phyloP scores from a whole-genome alignment of 1,140 invertebrate genomes.

The Apis laboriosa region DNA sequence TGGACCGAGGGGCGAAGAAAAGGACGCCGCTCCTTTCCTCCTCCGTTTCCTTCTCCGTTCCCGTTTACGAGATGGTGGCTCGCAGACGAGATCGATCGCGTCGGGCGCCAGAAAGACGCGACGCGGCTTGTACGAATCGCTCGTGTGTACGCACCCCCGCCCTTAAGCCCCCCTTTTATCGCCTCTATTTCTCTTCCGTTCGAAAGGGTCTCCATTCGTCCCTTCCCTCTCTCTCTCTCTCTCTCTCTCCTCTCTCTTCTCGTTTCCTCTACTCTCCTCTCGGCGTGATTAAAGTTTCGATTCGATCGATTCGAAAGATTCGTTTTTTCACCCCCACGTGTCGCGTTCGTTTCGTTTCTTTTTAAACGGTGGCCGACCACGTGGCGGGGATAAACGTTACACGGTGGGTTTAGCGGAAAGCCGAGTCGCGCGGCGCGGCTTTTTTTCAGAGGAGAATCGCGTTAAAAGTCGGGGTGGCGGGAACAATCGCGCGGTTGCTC shows the following conservation, averaged over 20 bases:
- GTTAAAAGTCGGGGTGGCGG: conserved; percentile 39
- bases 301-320: too few species aligned
- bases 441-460: conserved; percentile 20
- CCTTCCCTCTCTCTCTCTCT: neutral
- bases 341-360: neutral
- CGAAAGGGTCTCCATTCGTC: neutral
- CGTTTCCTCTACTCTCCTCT: too few species aligned
- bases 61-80: conserved; percentile 66
- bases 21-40: neutral
- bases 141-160: conserved; percentile 1
- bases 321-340: too few species aligned
- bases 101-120: conserved; percentile 70
- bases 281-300: too few species aligned
- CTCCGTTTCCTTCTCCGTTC: conserved; percentile 33
- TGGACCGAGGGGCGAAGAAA: neutral
- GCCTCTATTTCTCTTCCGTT: neutral
- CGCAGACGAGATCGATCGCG: conserved; percentile 68
- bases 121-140: conserved; percentile 50
- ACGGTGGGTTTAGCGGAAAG: conserved; percentile 19
- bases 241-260: too few species aligned
- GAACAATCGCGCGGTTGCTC: conserved; percentile 35
- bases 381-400: neutral
- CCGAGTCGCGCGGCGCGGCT: conserved; percentile 18
- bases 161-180: conserved; percentile 23
- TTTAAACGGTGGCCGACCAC: neutral